Percentiles rank a stretch among this genome's conserved stretches.
phyloP scores from a whole-genome alignment of 2,888 invertebrate genomes.

The Teleogryllus oceanicus region DNA sequence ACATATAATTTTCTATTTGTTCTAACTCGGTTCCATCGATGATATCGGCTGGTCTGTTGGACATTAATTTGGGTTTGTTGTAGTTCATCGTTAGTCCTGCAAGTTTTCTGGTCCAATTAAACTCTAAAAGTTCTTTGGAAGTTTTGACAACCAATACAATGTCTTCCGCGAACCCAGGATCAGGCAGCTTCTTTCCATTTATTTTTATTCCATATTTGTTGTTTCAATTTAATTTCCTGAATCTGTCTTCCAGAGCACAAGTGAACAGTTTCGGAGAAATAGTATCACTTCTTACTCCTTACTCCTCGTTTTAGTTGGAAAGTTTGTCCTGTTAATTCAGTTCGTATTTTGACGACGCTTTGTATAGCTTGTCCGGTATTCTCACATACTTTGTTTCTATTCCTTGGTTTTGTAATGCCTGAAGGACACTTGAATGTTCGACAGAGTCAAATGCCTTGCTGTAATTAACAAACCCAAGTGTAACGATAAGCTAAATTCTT shows the following conservation, averaged over 20 bases:
- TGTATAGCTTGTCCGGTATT: constrained; percentile 3
- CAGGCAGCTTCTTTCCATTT: neutral
- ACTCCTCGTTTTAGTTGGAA: too few relatives aligned
- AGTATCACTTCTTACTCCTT: constrained; percentile 23
- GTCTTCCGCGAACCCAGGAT: neutral
- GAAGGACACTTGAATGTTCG: neutral
- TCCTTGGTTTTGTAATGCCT: constrained; percentile 4
- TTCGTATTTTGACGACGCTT: constrained; percentile 18
- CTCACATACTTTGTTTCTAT: constrained; percentile 11
- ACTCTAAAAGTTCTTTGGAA: too few relatives aligned
- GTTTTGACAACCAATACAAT: too few relatives aligned
- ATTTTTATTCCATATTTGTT: neutral
- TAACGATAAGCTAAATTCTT: too few relatives aligned
- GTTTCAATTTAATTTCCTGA: constrained; percentile 21
- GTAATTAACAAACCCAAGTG: too few relatives aligned
- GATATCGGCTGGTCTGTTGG: too few relatives aligned
- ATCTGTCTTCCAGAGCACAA: constrained; percentile 22
- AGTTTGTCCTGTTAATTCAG: neutral
- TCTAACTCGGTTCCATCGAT: too few relatives aligned
- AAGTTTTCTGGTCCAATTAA: too few relatives aligned
- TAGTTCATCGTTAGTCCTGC: too few relatives aligned
- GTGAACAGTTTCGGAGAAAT: constrained; percentile 22
- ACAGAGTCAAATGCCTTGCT: neutral
- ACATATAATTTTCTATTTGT: too few relatives aligned
- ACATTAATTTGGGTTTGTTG: too few relatives aligned